phyloP scores from a whole-genome alignment of 2,797 vertebrate genomes.

The Darevskia nairensis region DNA sequence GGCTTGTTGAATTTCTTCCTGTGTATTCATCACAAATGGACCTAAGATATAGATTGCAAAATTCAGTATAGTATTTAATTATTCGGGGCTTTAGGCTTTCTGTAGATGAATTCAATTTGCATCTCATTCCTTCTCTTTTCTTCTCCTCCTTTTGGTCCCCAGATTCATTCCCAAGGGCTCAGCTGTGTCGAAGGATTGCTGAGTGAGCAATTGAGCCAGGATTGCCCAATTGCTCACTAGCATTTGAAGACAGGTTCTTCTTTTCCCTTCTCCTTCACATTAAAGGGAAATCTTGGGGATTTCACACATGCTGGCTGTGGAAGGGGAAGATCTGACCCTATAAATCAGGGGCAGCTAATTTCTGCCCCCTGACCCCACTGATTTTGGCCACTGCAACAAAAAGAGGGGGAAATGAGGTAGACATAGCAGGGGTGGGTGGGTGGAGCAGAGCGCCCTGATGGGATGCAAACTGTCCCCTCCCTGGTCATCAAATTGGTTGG shows the following conservation, averaged over 20 bases:
- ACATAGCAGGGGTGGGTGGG: background rate
- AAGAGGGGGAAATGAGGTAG: background rate
- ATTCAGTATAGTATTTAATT: background rate
- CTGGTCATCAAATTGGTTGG: too few species aligned
- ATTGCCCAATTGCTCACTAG: background rate
- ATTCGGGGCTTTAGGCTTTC: conserved; percentile 21
- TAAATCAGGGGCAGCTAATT: background rate
- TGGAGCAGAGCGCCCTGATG: background rate
- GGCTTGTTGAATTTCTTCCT: conserved; percentile 82
- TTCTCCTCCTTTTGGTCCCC: background rate
- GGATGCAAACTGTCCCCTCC: too few species aligned
- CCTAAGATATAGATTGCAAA: conserved; percentile 65
- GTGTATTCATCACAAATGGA: conserved; percentile 86
- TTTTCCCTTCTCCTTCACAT: background rate
- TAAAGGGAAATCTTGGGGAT: fast-evolving
- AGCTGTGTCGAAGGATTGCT: background rate
- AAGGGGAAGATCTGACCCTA: background rate
- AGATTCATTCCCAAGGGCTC: background rate
- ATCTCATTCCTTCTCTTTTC: background rate
- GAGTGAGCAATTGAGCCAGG: background rate
- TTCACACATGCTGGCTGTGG: background rate
- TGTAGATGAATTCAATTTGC: conserved; percentile 5
- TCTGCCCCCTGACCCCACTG: background rate
- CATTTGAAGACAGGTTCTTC: background rate
- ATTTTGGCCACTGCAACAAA: too few species aligned